phyloP scores from a whole-genome alignment of 2,888 invertebrate species.

The Drosophila limbata region DNA sequence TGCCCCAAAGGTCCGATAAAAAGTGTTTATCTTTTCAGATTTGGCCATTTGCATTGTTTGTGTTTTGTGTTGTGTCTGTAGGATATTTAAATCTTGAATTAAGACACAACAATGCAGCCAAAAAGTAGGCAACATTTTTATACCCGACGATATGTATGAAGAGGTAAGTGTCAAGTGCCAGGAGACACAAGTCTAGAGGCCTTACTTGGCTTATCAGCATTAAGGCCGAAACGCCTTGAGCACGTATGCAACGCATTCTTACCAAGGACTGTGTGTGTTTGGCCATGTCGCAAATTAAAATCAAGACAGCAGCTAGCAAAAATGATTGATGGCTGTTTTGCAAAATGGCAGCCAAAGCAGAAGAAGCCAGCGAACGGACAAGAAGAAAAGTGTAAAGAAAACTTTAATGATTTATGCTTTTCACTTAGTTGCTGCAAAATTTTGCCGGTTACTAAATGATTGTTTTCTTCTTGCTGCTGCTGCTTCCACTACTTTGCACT shows the following conservation, averaged over 20 bases:
- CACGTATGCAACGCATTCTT: constrained; percentile 52
- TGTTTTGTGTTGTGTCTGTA: constrained; percentile 2
- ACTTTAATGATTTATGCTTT: constrained; percentile 78
- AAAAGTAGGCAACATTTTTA: constrained; percentile 48
- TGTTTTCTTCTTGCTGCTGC: constrained; percentile 59
- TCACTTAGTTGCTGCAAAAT: constrained; percentile 37
- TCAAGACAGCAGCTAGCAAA: constrained; percentile 60
- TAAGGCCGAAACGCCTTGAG: constrained; percentile 53
- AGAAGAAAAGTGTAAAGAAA: constrained; percentile 28
- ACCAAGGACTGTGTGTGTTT: constrained; percentile 23
- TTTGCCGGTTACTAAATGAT: constrained; percentile 70
- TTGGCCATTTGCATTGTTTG: constrained; percentile 12
- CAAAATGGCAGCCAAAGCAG: constrained; percentile 27
- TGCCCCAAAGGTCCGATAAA: constrained; percentile 26
- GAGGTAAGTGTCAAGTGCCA: constrained; percentile 5
- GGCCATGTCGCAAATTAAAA: constrained; percentile 74
- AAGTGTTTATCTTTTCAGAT: constrained; percentile 47
- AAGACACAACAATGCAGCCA: constrained; percentile 40
- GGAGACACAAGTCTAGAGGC: constrained; percentile 21
- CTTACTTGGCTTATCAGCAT: constrained; percentile 59
- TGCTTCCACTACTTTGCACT: constrained; percentile 68
- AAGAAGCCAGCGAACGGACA: background rate
- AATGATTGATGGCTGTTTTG: constrained; percentile 73
- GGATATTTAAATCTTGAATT: constrained; percentile 42
- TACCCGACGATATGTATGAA: constrained; percentile 5